A percentile compares a stretch with the other conserved stretches of the same genome.
phyloP scores from a whole-genome alignment of 2,888 invertebrate genomes.

The Callinectes sapidus region DNA sequence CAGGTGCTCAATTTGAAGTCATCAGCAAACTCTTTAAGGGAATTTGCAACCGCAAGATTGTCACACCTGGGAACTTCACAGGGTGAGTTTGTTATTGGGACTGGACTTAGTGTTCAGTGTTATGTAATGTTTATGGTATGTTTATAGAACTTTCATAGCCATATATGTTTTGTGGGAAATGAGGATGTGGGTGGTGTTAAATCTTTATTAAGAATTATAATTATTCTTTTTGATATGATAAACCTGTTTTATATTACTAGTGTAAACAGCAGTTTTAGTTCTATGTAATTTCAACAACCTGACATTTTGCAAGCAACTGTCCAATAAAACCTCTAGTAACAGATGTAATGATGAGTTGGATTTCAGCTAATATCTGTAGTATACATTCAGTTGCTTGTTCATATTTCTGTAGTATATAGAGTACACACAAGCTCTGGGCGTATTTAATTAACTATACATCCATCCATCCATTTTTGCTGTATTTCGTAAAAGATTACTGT shows the following conservation, averaged over 20 bases:
- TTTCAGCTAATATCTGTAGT: not conserved
- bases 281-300: too few species aligned
- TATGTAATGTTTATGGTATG: not conserved
- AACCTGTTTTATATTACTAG: too few species aligned
- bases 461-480: too few species aligned
- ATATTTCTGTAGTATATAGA: not conserved
- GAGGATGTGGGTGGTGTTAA: too few species aligned
- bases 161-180: not conserved
- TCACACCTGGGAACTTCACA: conserved; percentile 93
- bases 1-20: conserved; percentile 95
- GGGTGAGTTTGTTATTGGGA: conserved; percentile 81
- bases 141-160: not conserved
- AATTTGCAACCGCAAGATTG: conserved; percentile 94
- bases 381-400: not conserved
- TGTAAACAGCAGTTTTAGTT: too few species aligned
- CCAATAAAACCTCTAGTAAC: too few species aligned
- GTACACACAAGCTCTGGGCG: not conserved
- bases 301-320: too few species aligned
- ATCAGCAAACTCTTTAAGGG: conserved; percentile 97
- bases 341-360: too few species aligned
- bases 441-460: not conserved
- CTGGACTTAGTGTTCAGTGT: not conserved
- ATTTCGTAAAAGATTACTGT: too few species aligned
- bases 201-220: too few species aligned
- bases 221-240: too few species aligned